Conservation (phyloP, 2,797 vertebrate species). For the Pagetopsis macropterus region DNA sequence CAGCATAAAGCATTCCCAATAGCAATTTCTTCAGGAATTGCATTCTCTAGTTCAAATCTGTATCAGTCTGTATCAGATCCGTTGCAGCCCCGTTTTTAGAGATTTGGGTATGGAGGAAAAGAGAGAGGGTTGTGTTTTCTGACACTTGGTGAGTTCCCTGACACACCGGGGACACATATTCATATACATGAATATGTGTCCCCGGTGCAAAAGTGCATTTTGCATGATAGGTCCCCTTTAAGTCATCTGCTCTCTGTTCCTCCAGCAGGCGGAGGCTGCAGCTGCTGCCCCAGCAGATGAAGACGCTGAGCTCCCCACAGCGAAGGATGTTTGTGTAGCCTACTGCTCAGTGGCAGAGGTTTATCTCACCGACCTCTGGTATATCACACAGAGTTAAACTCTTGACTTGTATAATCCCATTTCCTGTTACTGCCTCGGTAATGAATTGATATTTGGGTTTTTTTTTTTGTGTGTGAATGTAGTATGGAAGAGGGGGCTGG, state of each 20-base stretch:
- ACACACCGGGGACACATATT: no score
- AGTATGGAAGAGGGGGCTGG: slow-evolving; percentile 87
- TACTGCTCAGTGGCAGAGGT: slow-evolving; percentile 89
- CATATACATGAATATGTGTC: no score
- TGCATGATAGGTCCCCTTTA: background rate
- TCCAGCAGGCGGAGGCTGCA: slow-evolving; percentile 67
- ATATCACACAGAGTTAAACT: slow-evolving; percentile 11
- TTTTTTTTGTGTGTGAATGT: slow-evolving; percentile 6
- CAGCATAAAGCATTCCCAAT: no score
- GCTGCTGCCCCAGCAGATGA: slow-evolving; percentile 65
- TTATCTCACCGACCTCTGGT: slow-evolving; percentile 90
- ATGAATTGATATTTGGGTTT: slow-evolving; percentile 36
- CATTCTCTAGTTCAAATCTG: no score
- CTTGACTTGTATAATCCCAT: slow-evolving; percentile 10
- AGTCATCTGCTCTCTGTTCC: slow-evolving; percentile 3
- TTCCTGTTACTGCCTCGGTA: slow-evolving; percentile 15
- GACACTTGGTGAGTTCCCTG: no score
- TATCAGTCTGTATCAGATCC: no score
- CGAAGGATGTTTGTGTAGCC: slow-evolving; percentile 83
- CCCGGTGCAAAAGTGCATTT: no score
- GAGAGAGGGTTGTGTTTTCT: no score
- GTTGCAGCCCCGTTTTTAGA: no score
- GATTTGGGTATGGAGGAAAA: no score
- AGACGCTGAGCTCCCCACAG: slow-evolving; percentile 66
- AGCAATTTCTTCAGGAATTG: no score